A percentile compares a stretch with the other conserved stretches of the same genome.
These are phyloP conservation scores for Drosophila pruinosa DNA, from an alignment of 1,140 invertebrate genomes.

Conservation along the genomic window DNA sequence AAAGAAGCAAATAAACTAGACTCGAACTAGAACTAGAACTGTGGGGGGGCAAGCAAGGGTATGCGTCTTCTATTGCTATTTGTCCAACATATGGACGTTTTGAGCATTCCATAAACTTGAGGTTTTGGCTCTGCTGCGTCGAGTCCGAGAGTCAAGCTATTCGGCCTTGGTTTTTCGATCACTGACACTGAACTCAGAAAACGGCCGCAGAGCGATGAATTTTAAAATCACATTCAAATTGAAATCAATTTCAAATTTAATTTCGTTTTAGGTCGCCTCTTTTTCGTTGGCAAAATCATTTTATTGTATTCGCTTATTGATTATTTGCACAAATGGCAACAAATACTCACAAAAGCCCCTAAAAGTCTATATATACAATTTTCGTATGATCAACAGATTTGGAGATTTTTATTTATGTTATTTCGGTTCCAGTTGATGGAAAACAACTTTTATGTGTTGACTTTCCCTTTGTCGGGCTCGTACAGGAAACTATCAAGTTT, in stretches of 20 bases:
- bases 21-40: too few relatives aligned
- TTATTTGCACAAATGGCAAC: slow-evolving; percentile 58
- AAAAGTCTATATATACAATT: slow-evolving; percentile 1
- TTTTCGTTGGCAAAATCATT: slow-evolving; percentile 22
- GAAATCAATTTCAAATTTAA: slow-evolving; percentile 74
- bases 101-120: slow-evolving; percentile 25
- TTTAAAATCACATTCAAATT: slow-evolving; percentile 72
- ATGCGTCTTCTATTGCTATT: slow-evolving; percentile 36
- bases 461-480: background rate
- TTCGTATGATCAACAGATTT: slow-evolving; percentile 10
- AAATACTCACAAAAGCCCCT: slow-evolving; percentile 9
- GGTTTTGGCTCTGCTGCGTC: slow-evolving; percentile 12
- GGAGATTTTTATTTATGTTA: background rate
- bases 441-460: background rate
- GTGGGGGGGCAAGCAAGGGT: background rate
- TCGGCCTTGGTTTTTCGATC: slow-evolving; percentile 68
- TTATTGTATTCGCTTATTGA: slow-evolving; percentile 44
- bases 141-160: slow-evolving; percentile 45
- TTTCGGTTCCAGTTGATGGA: background rate
- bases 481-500: slow-evolving; percentile 28
- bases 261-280: slow-evolving; percentile 55
- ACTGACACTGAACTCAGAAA: slow-evolving; percentile 69
- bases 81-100: slow-evolving; percentile 57
- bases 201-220: slow-evolving; percentile 17
- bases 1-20: background rate